Evolutionary conservation across 2,797 vertebrate species (phyloP), one percentile per base, ranked within the genome.

Genomic region (Enteromius radiatus): DNA sequence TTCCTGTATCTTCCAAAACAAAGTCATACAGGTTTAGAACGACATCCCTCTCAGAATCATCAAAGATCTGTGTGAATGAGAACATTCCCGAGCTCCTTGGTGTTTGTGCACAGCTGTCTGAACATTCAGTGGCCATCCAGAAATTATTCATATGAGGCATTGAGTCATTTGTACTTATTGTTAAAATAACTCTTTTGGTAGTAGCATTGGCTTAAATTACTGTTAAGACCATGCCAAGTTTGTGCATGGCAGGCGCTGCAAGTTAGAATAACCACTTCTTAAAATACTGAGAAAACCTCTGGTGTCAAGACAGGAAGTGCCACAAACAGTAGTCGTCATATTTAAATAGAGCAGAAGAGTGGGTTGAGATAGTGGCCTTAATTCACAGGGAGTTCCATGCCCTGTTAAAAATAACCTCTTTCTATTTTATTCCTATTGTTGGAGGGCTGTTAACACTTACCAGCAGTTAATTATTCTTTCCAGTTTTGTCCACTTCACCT

Each of bases 291-390:
- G 52, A 78, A 84, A 81, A 77, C 75, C 64, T 76, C 54, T 85
- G 38, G 70, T 76, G 78, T 73, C 28, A 83, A 33, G 76, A 85
- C 86, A 88, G 86, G 84, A 61, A 68, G 63, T 54, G 59, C 49
- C 71, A 67, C 75, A 61, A 89, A 90, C 86, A 81, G 86, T 67
- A 81, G 87, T 75, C 91, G 88, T 92, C 89, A 86, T 90, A 91
- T 93, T 89, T 88, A 93, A 94, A 93, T 91, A 92, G 89, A 89
- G 90, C 88, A 86, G 88, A 90, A 91, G 87, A 88, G 88, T 90
- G 85, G 89, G 90, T 87, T 89, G 68, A 73, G 26, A 73, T 36
- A 63, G 14, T 54, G 68, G 11, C 19, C 23, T 91, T 89, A 88
- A 90, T 90, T 92, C 89, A 88, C 68, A 69, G 84, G 86, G 84